phyloP scores from a whole-genome alignment of 2,797 vertebrate species.

The Falco naumanni region DNA sequence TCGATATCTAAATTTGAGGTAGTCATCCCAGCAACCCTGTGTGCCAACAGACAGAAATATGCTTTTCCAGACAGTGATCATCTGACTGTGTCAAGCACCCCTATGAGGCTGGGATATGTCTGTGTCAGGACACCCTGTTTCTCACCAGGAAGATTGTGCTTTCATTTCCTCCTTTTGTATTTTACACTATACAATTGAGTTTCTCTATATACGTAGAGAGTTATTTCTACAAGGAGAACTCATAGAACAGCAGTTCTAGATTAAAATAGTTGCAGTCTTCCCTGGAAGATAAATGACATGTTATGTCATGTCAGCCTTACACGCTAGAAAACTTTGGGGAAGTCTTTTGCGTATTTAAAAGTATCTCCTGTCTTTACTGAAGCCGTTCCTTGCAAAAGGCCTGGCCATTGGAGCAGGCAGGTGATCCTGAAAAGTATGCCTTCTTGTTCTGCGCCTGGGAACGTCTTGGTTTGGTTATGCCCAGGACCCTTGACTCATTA shows the following conservation, averaged over 20 bases:
- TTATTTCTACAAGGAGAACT: background rate
- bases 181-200: background rate
- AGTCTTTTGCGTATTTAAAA: background rate
- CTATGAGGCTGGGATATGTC: background rate
- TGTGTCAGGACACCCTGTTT: background rate
- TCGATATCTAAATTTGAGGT: background rate
- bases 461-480: background rate
- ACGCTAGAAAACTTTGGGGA: background rate
- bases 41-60: background rate
- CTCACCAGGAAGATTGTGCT: background rate
- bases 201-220: background rate
- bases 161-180: background rate
- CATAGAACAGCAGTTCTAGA: background rate
- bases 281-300: background rate
- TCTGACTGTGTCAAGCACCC: background rate
- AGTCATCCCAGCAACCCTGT: background rate
- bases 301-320: background rate
- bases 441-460: background rate
- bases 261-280: background rate
- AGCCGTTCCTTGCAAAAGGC: background rate
- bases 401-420: background rate
- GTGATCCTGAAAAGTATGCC: background rate
- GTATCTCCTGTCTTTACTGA: background rate
- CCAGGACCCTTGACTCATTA: background rate
- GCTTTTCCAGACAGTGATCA: background rate